A percentile compares a stretch with the other conserved stretches of the same genome.
Conservation (phyloP, 2,888 invertebrate genomes). For the Cheilosia pagana region DNA sequence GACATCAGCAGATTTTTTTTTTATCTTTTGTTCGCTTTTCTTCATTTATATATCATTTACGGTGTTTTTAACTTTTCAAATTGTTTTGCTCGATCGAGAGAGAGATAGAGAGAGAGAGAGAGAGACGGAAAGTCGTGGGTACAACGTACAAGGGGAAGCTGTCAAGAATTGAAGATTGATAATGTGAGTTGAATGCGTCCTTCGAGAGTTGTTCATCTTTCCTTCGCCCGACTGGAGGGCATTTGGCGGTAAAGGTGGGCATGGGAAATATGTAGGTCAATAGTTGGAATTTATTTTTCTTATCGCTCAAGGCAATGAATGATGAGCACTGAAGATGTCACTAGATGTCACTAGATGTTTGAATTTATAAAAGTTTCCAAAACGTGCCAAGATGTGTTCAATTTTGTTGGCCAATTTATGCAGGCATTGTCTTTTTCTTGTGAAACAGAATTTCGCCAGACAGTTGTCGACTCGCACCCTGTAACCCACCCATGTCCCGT, state of each 20-base stretch:
- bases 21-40: not conserved
- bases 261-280: not conserved
- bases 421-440: no score
- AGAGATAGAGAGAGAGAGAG: not conserved
- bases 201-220: conserved; percentile 37
- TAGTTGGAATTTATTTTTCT: not conserved
- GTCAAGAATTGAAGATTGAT: conserved; percentile 69
- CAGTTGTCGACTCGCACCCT: no score
- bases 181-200: conserved; percentile 42
- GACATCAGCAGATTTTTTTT: conserved; percentile 70
- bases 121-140: not conserved
- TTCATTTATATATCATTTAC: conserved; percentile 55
- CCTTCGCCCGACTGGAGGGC: not conserved
- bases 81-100: conserved; percentile 27
- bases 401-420: no score
- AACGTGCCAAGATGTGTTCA: no score
- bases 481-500: no score
- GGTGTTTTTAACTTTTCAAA: conserved; percentile 60
- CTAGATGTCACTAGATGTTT: no score
- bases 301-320: conserved; percentile 19
- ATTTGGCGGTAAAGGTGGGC: conserved; percentile 7
- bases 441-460: no score
- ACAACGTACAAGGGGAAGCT: conserved; percentile 1
- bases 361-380: no score
- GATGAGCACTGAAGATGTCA: conserved; percentile 13